These are phyloP conservation scores for Carassius carassius DNA, from an alignment of 2,113 vertebrate genomes.

Conservation along the genomic window DNA sequence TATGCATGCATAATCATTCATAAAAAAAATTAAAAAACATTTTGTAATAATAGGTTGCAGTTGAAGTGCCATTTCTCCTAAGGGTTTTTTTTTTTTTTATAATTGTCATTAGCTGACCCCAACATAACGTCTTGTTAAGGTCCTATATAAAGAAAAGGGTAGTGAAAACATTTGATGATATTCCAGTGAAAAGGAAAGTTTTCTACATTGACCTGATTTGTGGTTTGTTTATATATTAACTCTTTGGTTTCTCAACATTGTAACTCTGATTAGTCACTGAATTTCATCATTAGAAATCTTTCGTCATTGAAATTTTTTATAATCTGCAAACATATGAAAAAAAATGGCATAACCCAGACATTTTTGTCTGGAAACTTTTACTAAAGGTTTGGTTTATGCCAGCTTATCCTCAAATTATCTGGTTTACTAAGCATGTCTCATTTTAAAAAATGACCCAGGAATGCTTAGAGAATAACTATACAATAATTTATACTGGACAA, in stretches of 20 bases:
- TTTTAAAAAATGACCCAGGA: neutral
- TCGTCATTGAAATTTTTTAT: neutral
- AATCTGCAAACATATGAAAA: neutral
- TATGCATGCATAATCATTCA: neutral
- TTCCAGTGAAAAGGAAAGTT: neutral
- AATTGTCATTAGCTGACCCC: neutral
- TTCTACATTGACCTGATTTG: neutral
- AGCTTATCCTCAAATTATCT: neutral
- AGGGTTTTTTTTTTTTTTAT: neutral
- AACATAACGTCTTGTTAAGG: neutral
- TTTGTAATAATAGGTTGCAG: neutral
- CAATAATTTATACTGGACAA: neutral
- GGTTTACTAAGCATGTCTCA: neutral
- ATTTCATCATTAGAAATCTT: neutral
- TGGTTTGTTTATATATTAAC: neutral
- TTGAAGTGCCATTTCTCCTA: neutral
- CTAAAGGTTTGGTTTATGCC: neutral
- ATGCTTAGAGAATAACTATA: neutral
- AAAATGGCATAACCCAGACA: neutral
- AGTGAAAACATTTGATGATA: neutral
- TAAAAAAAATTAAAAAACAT: too few relatives aligned
- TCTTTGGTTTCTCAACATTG: neutral
- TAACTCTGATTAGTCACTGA: neutral
- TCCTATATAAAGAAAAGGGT: neutral
- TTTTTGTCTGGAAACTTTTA: neutral